Evolutionary conservation across 35 echinoderm and acorn worm species (phyloP), one percentile per base, ranked within the genome.

Genomic region (Heliocidaris erythrogramma): DNA sequence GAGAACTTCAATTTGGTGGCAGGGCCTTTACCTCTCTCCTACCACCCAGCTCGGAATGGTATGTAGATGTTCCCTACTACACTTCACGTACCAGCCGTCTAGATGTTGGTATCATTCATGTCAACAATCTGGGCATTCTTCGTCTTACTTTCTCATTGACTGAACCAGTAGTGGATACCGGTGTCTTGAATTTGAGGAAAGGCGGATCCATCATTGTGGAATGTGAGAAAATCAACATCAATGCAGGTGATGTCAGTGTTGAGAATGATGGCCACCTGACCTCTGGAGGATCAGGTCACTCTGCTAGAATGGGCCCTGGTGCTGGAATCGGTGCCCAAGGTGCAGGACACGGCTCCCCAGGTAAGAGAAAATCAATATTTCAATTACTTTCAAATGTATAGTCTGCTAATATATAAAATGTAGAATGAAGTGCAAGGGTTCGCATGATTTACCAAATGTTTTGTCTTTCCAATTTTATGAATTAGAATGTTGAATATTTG

Each of bases 311-410:
- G 47, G 97, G 97, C 17, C 90, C 94, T 91, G 97, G 97, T 30
- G 88, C 88, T 90, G 95, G 94, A 93, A 94, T 30, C 12, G 30
- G 92, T 21, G 24, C 17, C 50, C 65, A 93, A 16, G 97, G 97
- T 86, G 97, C 95, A 91, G 95, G 96, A 85, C 96, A 98, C 97
- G 97, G 32, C 87, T 97, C 97, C 47, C 21, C 53, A 96, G 97
- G 97, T 98, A 85, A 30, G 85, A 92, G n/a, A 48, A 13, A 48
- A n/a, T n/a, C n/a, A n/a, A n/a, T n/a, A n/a, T n/a, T n/a, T n/a
- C n/a, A n/a, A n/a, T n/a, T n/a, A n/a, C n/a, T n/a, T n/a, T n/a
- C n/a, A n/a, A n/a, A n/a, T n/a, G n/a, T n/a, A n/a, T n/a, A n/a
- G n/a, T n/a, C n/a, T n/a, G n/a, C n/a, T n/a, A n/a, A n/a, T n/a